Percentiles rank a stretch among this genome's conserved stretches.
Conservation (phyloP, 2,888 invertebrate species). For the Polyommatus iphigenia region DNA sequence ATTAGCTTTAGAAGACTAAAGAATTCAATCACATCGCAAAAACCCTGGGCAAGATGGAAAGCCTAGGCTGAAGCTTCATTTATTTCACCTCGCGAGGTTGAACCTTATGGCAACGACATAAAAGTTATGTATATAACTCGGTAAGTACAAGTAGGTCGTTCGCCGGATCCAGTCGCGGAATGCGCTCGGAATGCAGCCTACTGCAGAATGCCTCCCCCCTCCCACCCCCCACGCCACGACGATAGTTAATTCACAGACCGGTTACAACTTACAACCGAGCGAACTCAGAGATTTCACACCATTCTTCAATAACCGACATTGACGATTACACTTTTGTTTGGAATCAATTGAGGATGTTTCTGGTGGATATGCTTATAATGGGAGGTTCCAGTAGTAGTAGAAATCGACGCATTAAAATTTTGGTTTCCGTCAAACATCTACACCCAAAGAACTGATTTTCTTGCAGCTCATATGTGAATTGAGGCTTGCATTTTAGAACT, state of each 20-base stretch:
- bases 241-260: slow-evolving; percentile 48
- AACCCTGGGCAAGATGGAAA: not conserved
- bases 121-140: not conserved
- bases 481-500: no score
- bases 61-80: not conserved
- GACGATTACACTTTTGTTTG: not conserved
- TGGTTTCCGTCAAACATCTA: not conserved
- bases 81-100: not conserved
- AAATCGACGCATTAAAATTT: not conserved
- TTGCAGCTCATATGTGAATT: no score
- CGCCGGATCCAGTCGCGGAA: slow-evolving; percentile 52
- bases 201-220: slow-evolving; percentile 58
- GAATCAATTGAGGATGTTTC: not conserved
- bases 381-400: not conserved
- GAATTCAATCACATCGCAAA: slow-evolving; percentile 11
- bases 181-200: slow-evolving; percentile 65
- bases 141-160: slow-evolving; percentile 50
- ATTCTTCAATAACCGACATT: slow-evolving; percentile 21
- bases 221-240: slow-evolving; percentile 37
- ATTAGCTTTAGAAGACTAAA: not conserved
- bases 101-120: not conserved
- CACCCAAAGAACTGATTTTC: not conserved
- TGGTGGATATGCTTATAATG: no score
- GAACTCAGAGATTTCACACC: slow-evolving; percentile 31
- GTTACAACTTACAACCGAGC: slow-evolving; percentile 42